phyloP scores from a whole-genome alignment of 2,113 vertebrate species.

The Elaphurus davidianus region DNA sequence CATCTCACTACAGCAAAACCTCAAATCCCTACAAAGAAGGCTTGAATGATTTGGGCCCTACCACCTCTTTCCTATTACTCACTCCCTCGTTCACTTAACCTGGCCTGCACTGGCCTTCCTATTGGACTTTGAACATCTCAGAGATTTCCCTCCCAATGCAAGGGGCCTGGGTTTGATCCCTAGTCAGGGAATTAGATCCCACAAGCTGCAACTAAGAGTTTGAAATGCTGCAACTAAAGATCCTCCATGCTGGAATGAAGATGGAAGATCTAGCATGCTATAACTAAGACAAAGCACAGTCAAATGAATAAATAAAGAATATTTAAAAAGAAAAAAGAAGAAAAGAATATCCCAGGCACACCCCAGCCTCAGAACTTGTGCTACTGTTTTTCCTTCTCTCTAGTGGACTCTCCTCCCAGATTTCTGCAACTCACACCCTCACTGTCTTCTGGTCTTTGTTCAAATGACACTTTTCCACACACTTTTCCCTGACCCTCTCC shows the following conservation, averaged over 20 bases:
- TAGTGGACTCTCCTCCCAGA: background rate
- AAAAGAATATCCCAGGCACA: background rate
- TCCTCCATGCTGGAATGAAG: background rate
- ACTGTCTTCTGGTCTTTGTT: background rate
- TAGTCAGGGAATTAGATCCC: background rate
- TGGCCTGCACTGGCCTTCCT: background rate
- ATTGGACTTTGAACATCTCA: background rate
- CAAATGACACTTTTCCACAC: background rate
- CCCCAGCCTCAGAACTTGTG: background rate
- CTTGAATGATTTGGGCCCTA: background rate
- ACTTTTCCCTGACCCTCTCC: background rate
- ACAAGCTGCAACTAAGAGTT: background rate
- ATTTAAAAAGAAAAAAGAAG: background rate
- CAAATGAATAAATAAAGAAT: background rate
- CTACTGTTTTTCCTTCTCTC: background rate
- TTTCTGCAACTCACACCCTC: background rate
- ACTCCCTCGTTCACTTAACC: fast-evolving
- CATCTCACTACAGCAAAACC: background rate
- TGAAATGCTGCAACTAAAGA: background rate
- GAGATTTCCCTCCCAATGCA: background rate
- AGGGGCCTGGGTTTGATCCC: background rate
- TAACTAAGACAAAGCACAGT: background rate
- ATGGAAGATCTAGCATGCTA: background rate
- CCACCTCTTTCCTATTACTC: background rate
- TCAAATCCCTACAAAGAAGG: background rate